phyloP scores from a whole-genome alignment of 2,797 vertebrate species.

The Coregonus sp. region DNA sequence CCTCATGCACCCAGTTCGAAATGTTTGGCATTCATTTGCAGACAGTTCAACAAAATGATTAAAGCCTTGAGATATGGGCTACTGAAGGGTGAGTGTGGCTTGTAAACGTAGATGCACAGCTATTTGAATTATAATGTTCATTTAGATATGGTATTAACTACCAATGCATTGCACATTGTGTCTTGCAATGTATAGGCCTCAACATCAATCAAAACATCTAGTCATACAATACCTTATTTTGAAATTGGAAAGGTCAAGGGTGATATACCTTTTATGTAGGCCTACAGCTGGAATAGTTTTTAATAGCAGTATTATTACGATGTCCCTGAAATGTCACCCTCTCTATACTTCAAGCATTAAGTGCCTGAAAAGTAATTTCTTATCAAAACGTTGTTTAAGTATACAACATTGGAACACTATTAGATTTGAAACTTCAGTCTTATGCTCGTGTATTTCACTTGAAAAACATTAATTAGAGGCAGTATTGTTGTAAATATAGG shows the following conservation, averaged over 20 bases:
- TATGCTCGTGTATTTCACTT: constrained; percentile 81
- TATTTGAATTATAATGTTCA: background rate
- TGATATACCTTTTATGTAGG: constrained; percentile 67
- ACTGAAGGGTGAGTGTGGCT: background rate
- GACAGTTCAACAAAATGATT: background rate
- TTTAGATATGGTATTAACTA: background rate
- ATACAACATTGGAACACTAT: constrained; percentile 74
- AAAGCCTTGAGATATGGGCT: background rate
- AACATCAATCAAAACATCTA: constrained; percentile 32
- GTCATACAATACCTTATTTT: constrained; percentile 31
- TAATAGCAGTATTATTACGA: constrained; percentile 76
- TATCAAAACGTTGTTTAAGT: constrained; percentile 78
- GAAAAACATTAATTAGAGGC: constrained; percentile 84
- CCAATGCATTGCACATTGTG: background rate
- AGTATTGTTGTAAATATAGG: constrained; percentile 94
- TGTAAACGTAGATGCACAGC: background rate
- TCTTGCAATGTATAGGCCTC: background rate
- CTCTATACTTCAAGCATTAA: constrained; percentile 90
- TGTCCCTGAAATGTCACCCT: constrained; percentile 79
- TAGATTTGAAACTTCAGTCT: constrained; percentile 66
- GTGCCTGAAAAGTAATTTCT: constrained; percentile 90
- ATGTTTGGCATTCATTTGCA: constrained; percentile 36
- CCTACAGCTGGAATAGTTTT: constrained; percentile 58
- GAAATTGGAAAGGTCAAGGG: constrained; percentile 64
- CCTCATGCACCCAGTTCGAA: constrained; percentile 30